Evolutionary conservation across 2,113 vertebrate genomes (phyloP).

Genomic region (Mesitornis unicolor): DNA sequence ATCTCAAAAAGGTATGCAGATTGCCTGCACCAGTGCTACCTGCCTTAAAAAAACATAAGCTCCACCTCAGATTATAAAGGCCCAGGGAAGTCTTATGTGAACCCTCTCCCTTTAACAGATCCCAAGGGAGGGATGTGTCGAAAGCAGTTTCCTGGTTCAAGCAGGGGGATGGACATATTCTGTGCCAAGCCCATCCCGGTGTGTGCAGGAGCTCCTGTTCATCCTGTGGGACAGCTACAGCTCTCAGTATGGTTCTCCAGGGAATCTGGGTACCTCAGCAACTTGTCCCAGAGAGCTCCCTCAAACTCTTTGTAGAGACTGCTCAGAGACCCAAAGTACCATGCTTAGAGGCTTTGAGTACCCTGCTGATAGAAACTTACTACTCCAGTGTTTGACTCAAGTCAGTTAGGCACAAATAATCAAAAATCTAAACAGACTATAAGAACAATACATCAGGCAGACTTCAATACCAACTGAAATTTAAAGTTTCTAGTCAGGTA

Average conservation of each 20-base stretch:
- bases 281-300: not conserved
- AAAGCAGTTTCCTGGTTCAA: not conserved
- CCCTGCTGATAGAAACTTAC: not conserved
- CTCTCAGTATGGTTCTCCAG: not conserved
- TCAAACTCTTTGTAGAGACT: not conserved
- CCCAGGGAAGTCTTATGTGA: not conserved
- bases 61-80: not conserved
- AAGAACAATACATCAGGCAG: not conserved
- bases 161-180: not conserved
- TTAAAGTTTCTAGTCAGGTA: not conserved
- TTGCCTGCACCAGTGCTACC: not conserved
- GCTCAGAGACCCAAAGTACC: accelerated
- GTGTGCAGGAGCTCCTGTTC: not conserved
- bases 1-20: not conserved
- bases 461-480: not conserved
- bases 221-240: not conserved
- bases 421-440: not conserved
- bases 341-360: not conserved
- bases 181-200: not conserved
- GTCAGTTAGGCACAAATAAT: not conserved
- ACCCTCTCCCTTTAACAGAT: not conserved
- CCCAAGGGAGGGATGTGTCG: not conserved
- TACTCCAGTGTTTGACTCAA: not conserved
- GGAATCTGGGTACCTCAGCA: not conserved
- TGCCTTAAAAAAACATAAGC: not conserved